Conservation (phyloP, 2,888 invertebrate species). For the Eilema griseolum region DNA sequence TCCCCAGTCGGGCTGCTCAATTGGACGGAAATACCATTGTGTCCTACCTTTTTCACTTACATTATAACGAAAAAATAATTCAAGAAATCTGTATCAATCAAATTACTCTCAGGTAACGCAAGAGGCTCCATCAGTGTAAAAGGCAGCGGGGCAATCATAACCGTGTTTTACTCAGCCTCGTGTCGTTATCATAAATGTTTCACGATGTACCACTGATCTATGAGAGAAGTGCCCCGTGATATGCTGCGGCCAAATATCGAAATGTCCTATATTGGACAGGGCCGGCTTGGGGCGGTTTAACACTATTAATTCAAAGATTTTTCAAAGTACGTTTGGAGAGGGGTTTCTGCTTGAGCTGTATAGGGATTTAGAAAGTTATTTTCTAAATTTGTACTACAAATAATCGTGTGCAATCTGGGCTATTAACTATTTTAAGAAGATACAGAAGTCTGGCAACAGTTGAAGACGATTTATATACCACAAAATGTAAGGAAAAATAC, state of each 20-base stretch:
- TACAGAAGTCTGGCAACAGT: too few relatives aligned
- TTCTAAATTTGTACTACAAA: not conserved
- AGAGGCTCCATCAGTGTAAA: conserved; percentile 33
- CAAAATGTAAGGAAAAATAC: too few relatives aligned
- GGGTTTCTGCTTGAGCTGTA: not conserved
- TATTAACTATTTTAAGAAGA: too few relatives aligned
- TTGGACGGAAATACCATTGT: too few relatives aligned
- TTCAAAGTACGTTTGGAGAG: not conserved
- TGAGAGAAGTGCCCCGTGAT: conserved; percentile 43
- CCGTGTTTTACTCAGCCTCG: conserved; percentile 59
- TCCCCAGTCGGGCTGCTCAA: too few relatives aligned
- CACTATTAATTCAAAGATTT: not conserved
- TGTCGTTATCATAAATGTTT: conserved; percentile 71
- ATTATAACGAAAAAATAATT: not conserved
- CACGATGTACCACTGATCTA: conserved; percentile 53
- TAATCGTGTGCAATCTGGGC: not conserved
- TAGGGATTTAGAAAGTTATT: not conserved
- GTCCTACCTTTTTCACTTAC: too few relatives aligned
- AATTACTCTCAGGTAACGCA: conserved; percentile 18
- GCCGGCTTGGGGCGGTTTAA: conserved; percentile 44
- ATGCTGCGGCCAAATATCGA: conserved; percentile 60
- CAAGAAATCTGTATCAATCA: conserved; percentile 9
- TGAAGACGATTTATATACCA: too few relatives aligned
- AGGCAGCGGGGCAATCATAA: conserved; percentile 63
- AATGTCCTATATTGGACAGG: conserved; percentile 65